Evolutionary conservation across 2,797 vertebrate genomes (phyloP).

Genomic region (Pelodytes ibericus): DNA sequence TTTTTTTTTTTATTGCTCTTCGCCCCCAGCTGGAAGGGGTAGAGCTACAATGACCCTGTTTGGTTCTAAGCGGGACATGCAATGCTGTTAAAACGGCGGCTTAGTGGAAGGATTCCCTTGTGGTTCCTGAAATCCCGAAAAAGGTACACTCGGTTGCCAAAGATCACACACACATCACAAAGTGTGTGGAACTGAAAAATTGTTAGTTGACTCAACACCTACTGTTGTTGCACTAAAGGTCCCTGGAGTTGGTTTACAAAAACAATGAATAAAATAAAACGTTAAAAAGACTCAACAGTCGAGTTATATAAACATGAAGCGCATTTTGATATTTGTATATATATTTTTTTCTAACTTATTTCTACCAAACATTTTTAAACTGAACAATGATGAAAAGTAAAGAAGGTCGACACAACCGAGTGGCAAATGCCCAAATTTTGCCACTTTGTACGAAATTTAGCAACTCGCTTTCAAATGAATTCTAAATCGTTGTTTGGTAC

Average conservation of each 20-base stretch:
- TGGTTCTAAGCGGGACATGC: background rate
- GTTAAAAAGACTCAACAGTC: slow-evolving; percentile 54
- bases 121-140: background rate
- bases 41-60: background rate
- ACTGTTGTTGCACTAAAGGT: slow-evolving; percentile 1
- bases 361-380: too few species aligned
- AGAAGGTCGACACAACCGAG: too few species aligned
- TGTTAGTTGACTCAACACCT: background rate
- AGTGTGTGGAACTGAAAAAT: slow-evolving; percentile 17
- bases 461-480: too few species aligned
- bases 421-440: too few species aligned
- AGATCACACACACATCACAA: slow-evolving; percentile 32
- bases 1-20: background rate
- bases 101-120: slow-evolving; percentile 18
- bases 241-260: background rate
- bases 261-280: background rate
- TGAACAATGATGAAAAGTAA: too few species aligned
- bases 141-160: slow-evolving; percentile 13
- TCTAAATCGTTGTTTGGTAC: too few species aligned
- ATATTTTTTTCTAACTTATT: background rate
- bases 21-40: background rate
- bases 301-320: background rate
- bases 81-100: background rate
- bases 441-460: too few species aligned
- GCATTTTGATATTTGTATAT: background rate